Percentiles rank a stretch among this genome's conserved stretches.
Conservation (phyloP, 2,113 vertebrate genomes). For the Aldabrachelys gigantea region DNA sequence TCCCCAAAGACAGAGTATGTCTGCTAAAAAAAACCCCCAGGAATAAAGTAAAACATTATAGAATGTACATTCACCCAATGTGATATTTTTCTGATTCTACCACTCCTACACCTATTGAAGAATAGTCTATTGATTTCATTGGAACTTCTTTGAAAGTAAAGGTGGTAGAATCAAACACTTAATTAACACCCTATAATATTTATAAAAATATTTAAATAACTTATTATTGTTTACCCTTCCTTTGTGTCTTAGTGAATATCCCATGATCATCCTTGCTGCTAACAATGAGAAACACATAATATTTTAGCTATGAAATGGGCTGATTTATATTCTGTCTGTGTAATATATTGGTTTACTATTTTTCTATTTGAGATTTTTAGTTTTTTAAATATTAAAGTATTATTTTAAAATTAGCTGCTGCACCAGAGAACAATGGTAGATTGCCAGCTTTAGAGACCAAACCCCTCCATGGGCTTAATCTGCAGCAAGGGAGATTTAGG, state of each 20-base stretch:
- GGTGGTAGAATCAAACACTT: background rate
- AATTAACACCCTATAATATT: background rate
- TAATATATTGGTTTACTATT: background rate
- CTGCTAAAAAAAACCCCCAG: background rate
- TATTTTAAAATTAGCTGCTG: background rate
- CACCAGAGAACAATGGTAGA: background rate
- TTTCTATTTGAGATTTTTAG: background rate
- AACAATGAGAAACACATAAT: background rate
- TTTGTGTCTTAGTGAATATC: background rate
- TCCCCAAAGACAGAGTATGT: background rate
- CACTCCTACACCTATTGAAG: background rate
- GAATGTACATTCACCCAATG: background rate
- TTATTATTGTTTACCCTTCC: too few relatives aligned
- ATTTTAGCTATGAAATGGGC: background rate
- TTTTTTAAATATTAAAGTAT: background rate
- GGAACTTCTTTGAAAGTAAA: background rate
- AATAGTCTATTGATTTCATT: background rate
- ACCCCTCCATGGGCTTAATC: background rate
- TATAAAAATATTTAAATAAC: background rate
- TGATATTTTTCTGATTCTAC: background rate
- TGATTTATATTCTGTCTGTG: background rate
- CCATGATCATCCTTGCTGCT: background rate
- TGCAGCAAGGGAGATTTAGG: background rate
- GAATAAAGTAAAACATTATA: background rate
- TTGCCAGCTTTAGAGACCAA: rapidly evolving